Evolutionary conservation across 2,113 vertebrate genomes (phyloP), one percentile per base, ranked within the genome.

Genomic region (Ptilorrhoa leucosticta): DNA sequence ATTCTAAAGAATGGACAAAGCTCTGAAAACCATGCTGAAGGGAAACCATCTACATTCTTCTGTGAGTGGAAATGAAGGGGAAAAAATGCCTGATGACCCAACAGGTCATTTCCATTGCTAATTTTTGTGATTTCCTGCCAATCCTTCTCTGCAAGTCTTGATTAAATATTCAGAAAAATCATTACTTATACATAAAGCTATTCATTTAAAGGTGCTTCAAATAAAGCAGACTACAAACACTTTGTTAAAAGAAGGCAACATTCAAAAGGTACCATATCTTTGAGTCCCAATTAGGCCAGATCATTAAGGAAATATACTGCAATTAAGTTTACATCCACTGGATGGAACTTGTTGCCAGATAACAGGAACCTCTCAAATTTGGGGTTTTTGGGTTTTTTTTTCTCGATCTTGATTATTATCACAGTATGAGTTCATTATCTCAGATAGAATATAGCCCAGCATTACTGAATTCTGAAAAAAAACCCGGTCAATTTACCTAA

Each of bases 301-400:
- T 89, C 68, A 96, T 97, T 97, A 97, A 95, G 71, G 56, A 97
- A 97, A 97, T 97, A 90, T 61, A 96, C 93, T 96, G 89, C 87
- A 97, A 97, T 96, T 97, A 97, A 93, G 47, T 96, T 97, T 96
- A 72, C 23, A 94, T 96, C 96, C 87, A 87, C 75, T 70, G 94
- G 70, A 97, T 94, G 94, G 78, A 76, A 94, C 76, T 94, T 96
- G 51, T 87, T 98, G 68, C 80, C 86, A 97, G 94, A 97, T 96
- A 97, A 97, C 68, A 96, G 30, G 60, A 95, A 94, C 91, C 15
- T 82, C 94, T 97, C 80, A 96, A 82, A 87, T n/a, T n/a, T n/a
- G n/a, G n/a, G n/a, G 37, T 57, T 66, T 56, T 50, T 21, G 28
- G 4, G 1, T 20, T 37, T 24, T 26, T 44, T 30, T 23, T 96